Conservation (phyloP, 2,797 vertebrate species). For the Clangula hyemalis region DNA sequence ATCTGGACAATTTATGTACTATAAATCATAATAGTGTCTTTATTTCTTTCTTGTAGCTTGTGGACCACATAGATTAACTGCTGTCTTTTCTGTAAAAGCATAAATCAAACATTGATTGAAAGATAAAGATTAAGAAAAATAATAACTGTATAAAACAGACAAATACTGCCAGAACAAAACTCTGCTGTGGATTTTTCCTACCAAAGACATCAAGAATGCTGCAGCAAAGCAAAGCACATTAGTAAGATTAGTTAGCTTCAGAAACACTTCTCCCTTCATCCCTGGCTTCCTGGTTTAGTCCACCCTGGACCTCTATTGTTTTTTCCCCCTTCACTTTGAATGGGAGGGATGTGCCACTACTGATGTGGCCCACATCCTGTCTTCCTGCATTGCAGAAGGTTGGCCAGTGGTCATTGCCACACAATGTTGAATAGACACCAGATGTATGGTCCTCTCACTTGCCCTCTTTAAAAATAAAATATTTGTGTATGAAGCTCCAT, state of each 20-base stretch:
- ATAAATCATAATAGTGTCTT: background rate
- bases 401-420: background rate
- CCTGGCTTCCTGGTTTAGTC: background rate
- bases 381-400: background rate
- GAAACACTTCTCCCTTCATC: background rate
- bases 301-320: fast-evolving
- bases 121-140: background rate
- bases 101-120: slow-evolving; percentile 8
- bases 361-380: background rate
- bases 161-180: background rate
- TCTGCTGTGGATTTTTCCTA: background rate
- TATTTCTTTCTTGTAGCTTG: background rate
- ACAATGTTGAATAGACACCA: background rate
- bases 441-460: background rate
- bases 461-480: background rate
- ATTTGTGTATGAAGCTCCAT: fast-evolving
- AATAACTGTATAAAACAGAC: background rate
- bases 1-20: background rate
- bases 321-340: background rate
- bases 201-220: background rate
- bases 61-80: background rate
- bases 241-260: background rate
- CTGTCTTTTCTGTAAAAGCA: background rate
- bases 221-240: background rate
- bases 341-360: background rate